Base-by-base conservation (phyloP, 2,797 vertebrate species). In the Chaunax sp. region DNA sequence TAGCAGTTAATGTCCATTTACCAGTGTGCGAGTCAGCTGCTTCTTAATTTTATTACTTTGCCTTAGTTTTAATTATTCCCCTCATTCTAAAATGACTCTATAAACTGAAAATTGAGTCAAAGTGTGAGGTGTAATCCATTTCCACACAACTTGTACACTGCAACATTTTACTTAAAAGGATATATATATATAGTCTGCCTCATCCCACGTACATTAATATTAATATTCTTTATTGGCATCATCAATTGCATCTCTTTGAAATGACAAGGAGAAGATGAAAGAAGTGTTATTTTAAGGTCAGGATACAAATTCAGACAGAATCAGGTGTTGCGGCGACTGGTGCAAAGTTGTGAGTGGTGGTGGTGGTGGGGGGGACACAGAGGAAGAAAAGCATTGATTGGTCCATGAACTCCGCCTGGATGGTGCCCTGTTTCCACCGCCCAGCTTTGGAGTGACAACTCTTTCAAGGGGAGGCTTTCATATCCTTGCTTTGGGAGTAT, bases 21-120 rank as follows among this genome's bases (percentile, higher is more conserved):
- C 76, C 54, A 51, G 52, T 23, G 57, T 64, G 63, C 43, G 69
- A 85, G 83, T 91, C 87, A 88, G 87, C 83, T 7, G 5, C 86
- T 90, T 88, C 73, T 74, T 79, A 46, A 85, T 85, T 87, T 77
- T 74, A 88, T 84, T 75, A 81, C 79, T 87, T 81, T 50, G 70
- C 81, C 75, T 75, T 64, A 50, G 54, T 83, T 87, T 82, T 80
- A 85, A 87, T 88, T 86, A 86, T 82, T 75, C 64, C 43, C 26
- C 64, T 77, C 77, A 65, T 87, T 78, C 38, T 63, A 40, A 84
- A 89, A 75, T 40, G 56, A 54, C 49, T 77, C 61, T 28, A 61
- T 74, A 76, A 82, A 75, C 37, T 65, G 7, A 11, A 65, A 69
- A 64, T 15, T n/a, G 49, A 64, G 49, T 64, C 57, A 60, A 58